Conservation (phyloP, 2,888 invertebrate species). For the Idaea aversata region DNA sequence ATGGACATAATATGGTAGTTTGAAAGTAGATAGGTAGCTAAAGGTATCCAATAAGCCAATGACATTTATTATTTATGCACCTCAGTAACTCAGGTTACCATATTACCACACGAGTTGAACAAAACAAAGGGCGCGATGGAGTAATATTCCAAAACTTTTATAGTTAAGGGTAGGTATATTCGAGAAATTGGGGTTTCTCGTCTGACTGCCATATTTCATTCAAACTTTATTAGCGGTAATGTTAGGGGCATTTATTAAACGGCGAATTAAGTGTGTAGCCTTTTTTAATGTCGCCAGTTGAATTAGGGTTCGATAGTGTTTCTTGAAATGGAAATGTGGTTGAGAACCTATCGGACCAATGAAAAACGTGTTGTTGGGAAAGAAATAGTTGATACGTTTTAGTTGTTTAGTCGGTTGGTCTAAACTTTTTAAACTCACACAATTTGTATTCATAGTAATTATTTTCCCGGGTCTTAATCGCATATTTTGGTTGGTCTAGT, state of each 20-base stretch:
- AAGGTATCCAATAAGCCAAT: neutral
- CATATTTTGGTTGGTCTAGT: too few species aligned
- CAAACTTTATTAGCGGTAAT: slow-evolving; percentile 66
- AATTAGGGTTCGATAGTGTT: neutral
- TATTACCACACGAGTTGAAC: neutral
- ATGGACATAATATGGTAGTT: neutral
- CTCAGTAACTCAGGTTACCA: neutral
- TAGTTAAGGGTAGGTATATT: neutral
- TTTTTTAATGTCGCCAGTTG: slow-evolving; percentile 13
- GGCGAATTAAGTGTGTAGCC: slow-evolving; percentile 45
- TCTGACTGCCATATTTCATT: slow-evolving; percentile 67
- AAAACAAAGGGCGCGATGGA: neutral
- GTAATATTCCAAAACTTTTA: neutral
- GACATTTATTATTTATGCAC: neutral
- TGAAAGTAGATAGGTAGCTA: neutral
- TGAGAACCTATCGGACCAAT: too few species aligned
- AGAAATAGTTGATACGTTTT: too few species aligned
- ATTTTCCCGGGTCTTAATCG: too few species aligned
- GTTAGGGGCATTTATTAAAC: slow-evolving; percentile 59
- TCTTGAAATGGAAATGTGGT: too few species aligned
- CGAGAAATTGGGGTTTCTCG: slow-evolving; percentile 34
- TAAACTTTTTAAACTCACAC: too few species aligned
- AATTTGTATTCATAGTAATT: too few species aligned
- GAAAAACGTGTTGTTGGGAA: too few species aligned
- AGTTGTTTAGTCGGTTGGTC: too few species aligned